Conservation (phyloP, 23 tunicate genomes). For the Halocynthia aurantium region DNA sequence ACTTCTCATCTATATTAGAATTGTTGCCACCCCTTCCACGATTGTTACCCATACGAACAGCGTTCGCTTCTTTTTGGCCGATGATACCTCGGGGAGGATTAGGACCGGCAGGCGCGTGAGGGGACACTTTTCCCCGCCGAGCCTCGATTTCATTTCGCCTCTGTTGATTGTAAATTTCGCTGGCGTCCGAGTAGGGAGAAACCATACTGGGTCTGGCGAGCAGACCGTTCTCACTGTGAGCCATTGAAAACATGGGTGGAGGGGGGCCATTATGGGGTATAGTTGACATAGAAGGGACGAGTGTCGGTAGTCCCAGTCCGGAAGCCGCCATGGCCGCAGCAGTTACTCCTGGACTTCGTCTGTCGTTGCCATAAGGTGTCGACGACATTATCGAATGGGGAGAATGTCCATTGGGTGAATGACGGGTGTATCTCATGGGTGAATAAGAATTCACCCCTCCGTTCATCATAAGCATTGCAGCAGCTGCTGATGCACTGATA, state of each 20-base stretch:
- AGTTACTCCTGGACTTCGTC: slow-evolving; percentile 7
- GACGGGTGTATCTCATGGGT: neutral
- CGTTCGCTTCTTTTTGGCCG: slow-evolving; percentile 18
- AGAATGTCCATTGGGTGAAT: neutral
- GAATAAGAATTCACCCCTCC: slow-evolving; percentile 6
- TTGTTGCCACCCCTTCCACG: slow-evolving; percentile 4
- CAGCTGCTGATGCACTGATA: neutral
- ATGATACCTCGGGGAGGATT: slow-evolving; percentile 28
- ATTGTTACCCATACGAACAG: neutral
- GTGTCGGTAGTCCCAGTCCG: slow-evolving; percentile 55
- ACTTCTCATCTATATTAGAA: slow-evolving; percentile 43
- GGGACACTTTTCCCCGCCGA: slow-evolving; percentile 15
- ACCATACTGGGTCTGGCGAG: too few relatives aligned
- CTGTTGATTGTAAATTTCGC: neutral
- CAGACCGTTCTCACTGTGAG: too few relatives aligned
- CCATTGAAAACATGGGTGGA: slow-evolving; percentile 8
- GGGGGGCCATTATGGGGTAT: slow-evolving; percentile 20
- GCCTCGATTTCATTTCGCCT: neutral
- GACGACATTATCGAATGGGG: neutral
- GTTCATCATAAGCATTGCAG: neutral
- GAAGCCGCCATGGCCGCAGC: slow-evolving; percentile 52
- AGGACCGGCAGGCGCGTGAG: slow-evolving; percentile 18
- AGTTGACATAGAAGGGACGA: slow-evolving; percentile 35
- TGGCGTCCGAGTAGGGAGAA: too few relatives aligned
- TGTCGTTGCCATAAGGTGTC: neutral